Evolutionary conservation across 2,888 invertebrate species (phyloP).

Genomic region (Nesidiocoris tenuis): DNA sequence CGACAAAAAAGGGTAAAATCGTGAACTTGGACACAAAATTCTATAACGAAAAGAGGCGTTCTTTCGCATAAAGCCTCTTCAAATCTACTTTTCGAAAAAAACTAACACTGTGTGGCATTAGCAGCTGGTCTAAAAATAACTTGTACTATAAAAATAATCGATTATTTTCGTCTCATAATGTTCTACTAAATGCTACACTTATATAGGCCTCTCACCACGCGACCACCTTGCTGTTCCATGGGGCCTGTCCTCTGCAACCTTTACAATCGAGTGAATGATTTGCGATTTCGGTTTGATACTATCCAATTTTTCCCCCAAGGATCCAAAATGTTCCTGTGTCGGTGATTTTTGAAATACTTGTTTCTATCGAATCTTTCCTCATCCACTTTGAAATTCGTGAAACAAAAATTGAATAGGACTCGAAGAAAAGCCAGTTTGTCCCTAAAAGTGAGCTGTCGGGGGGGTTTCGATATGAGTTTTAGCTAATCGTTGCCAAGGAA

Average conservation of each 20-base stretch:
- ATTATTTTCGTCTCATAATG: slow-evolving; percentile 26
- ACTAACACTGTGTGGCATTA: slow-evolving; percentile 39
- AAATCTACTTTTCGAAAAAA: slow-evolving; percentile 33
- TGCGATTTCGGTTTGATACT: not conserved
- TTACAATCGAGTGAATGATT: slow-evolving; percentile 28
- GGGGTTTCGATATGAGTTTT: too few relatives aligned
- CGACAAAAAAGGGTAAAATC: slow-evolving; percentile 9
- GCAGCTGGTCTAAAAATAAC: slow-evolving; percentile 26
- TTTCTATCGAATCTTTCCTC: too few relatives aligned
- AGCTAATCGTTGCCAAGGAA: too few relatives aligned
- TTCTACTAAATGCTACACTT: slow-evolving; percentile 39
- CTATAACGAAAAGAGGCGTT: slow-evolving; percentile 23
- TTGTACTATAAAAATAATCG: slow-evolving; percentile 25
- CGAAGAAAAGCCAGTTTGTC: too few relatives aligned
- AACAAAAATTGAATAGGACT: too few relatives aligned
- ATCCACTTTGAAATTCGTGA: too few relatives aligned
- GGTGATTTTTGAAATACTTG: too few relatives aligned
- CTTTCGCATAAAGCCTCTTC: slow-evolving; percentile 30
- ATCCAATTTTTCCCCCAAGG: too few relatives aligned
- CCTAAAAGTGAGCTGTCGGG: too few relatives aligned
- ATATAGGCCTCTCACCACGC: slow-evolving; percentile 48
- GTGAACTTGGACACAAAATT: slow-evolving; percentile 43
- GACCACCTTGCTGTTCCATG: slow-evolving; percentile 50
- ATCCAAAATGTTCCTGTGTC: too few relatives aligned
- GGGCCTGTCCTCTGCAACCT: slow-evolving; percentile 43